Conservation (phyloP, 2,113 vertebrate genomes). For the Merops nubicus region DNA sequence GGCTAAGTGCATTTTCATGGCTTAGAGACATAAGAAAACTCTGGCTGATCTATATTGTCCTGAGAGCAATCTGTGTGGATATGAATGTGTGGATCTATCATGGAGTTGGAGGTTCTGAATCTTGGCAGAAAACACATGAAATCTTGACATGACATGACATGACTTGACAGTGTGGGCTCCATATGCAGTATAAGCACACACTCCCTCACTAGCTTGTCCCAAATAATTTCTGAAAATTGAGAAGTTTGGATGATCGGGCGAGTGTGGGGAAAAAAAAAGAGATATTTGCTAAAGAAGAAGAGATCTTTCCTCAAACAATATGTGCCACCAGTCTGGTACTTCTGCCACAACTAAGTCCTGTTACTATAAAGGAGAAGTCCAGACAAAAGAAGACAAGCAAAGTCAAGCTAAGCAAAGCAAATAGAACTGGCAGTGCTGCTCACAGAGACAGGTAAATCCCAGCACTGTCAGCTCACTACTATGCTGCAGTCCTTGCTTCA, state of each 20-base stretch:
- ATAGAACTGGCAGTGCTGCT: constrained; percentile 20
- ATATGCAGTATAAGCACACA: not conserved
- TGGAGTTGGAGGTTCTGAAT: not conserved
- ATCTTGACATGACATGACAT: too few species aligned
- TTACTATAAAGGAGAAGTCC: not conserved
- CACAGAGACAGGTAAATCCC: not conserved
- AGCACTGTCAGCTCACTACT: not conserved
- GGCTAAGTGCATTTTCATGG: not conserved
- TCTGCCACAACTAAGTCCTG: not conserved
- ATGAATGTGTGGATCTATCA: not conserved
- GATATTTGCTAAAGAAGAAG: fast-evolving
- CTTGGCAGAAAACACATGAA: not conserved
- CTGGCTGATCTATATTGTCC: not conserved
- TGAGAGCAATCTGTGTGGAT: not conserved
- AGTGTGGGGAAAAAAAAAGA: fast-evolving
- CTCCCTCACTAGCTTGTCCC: not conserved
- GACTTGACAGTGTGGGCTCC: not conserved
- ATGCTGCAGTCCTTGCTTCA: not conserved
- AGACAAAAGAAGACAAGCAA: not conserved
- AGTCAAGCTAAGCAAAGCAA: not conserved
- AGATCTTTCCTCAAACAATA: not conserved
- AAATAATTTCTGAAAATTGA: not conserved
- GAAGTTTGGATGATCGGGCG: not conserved
- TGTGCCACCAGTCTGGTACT: fast-evolving
- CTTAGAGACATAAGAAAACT: not conserved